phyloP scores from a whole-genome alignment of 1,140 invertebrate species.

The Stenopsyche tienmushanensis region DNA sequence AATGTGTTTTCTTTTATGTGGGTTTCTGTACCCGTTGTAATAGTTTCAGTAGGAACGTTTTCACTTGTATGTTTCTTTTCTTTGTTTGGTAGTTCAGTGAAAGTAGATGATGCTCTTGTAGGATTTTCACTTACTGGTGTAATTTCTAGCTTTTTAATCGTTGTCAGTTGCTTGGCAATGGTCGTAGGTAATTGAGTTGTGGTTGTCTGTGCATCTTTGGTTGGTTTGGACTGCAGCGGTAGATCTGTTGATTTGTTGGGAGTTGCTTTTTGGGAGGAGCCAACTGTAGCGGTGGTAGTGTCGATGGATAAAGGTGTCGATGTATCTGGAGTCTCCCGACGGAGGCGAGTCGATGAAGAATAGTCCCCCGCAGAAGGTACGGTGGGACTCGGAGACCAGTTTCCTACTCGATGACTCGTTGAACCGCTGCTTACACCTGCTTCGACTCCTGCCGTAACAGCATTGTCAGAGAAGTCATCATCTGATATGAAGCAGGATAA shows the following conservation, averaged over 20 bases:
- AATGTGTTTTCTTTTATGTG: background rate
- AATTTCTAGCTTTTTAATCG: conserved; percentile 18
- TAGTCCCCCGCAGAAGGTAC: conserved; percentile 37
- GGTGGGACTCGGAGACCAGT: conserved; percentile 44
- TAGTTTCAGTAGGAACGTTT: background rate
- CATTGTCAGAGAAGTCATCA: conserved; percentile 42
- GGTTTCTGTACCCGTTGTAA: background rate
- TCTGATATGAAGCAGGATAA: conserved; percentile 51
- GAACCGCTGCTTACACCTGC: conserved; percentile 37
- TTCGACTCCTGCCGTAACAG: conserved; percentile 17
- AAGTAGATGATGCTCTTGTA: conserved; percentile 25
- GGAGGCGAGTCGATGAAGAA: conserved; percentile 34
- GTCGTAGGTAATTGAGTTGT: conserved; percentile 3
- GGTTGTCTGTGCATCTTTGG: background rate
- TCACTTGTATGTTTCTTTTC: background rate
- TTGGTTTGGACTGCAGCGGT: background rate
- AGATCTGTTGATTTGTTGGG: conserved; percentile 1
- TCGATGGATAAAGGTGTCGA: conserved; percentile 25
- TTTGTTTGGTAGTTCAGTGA: conserved; percentile 4
- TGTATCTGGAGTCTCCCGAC: conserved; percentile 25
- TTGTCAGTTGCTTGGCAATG: background rate
- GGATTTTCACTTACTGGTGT: conserved; percentile 32
- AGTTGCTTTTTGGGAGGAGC: conserved; percentile 2
- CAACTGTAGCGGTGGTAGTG: conserved; percentile 28
- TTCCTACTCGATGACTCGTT: conserved; percentile 43